Evolutionary conservation across 2,797 vertebrate genomes (phyloP), one percentile per base, ranked within the genome.

Genomic region (Neosalanx taihuensis): DNA sequence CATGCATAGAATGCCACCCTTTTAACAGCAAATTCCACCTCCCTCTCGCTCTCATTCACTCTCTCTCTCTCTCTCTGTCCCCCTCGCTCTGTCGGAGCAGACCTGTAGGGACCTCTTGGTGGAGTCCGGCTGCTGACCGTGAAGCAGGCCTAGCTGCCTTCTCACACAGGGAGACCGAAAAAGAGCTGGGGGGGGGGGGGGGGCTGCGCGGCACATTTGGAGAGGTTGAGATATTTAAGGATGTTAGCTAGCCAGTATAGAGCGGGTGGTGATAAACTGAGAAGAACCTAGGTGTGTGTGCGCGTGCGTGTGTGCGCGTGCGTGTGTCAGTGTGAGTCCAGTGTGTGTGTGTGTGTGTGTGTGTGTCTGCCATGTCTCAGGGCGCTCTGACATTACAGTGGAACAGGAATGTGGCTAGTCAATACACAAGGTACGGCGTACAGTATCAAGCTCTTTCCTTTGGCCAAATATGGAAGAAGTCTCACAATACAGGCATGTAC

Each of bases 401-500:
- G 23, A 26, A 33, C 10, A 26, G 59, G 37, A 49, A 6, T 51
- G 29, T 18, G 12, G 30, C 31, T 53, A 3, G 23, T 5, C 37
- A 6, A 62, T 29, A 37, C 31, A 60, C 20, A 56, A 23, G 9
- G 30, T 23, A 12, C 6, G 30, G 23, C 65, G 72, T 64, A 75
- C 58, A 41, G 75, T n/a, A 77, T 63, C 61, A 72, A 60, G 64
- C 72, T 65, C 79, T 64, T 61, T 74, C 67, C 26, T 67, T 69
- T 76, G 63, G 76, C 74, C 73, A 79, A 81, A 81, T 77, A 79
- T 64, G 53, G 29, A 35, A 12, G 56, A 73, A 60, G 70, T 56
- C 63, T 79, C 20, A 59, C 46, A 64, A 72, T 64, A 59, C 9
- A 41, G 7, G 58, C 62, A 26, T 63, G 41, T 66, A 64, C 74